These are phyloP conservation scores for Rhinella marina DNA, from an alignment of 2,797 vertebrate species.

Conservation along the genomic window DNA sequence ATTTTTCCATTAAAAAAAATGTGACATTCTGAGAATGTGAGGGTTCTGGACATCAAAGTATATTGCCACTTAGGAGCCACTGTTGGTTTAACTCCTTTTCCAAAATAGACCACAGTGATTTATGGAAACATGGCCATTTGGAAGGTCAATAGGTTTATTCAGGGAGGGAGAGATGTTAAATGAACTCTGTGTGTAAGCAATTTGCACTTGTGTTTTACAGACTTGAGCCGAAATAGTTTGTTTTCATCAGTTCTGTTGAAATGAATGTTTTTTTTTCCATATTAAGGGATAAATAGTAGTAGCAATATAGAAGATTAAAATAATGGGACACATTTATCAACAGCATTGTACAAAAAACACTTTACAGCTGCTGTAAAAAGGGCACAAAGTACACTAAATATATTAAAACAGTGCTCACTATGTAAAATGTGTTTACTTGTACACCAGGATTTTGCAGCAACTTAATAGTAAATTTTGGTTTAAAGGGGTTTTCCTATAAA, in stretches of 20 bases:
- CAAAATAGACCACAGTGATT: neutral
- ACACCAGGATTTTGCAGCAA: too few species aligned
- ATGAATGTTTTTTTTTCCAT: neutral
- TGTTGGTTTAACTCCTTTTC: neutral
- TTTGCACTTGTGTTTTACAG: neutral
- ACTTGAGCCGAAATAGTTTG: neutral
- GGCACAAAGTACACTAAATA: too few species aligned
- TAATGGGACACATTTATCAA: too few species aligned
- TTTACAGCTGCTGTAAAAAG: too few species aligned
- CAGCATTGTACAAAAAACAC: too few species aligned
- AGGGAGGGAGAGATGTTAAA: neutral
- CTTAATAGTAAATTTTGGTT: too few species aligned
- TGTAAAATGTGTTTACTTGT: too few species aligned
- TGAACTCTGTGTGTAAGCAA: neutral
- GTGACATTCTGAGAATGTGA: neutral
- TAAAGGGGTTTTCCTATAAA: too few species aligned
- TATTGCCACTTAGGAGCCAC: neutral
- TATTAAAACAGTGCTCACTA: too few species aligned
- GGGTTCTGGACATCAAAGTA: neutral
- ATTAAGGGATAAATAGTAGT: neutral
- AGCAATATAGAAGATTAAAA: too few species aligned
- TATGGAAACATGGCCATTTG: neutral
- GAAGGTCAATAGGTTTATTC: conserved; percentile 16
- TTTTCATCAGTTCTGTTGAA: neutral
- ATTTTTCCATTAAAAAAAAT: neutral